Evolutionary conservation across 2,113 vertebrate species (phyloP).

Genomic region (Pelmatolapia mariae): DNA sequence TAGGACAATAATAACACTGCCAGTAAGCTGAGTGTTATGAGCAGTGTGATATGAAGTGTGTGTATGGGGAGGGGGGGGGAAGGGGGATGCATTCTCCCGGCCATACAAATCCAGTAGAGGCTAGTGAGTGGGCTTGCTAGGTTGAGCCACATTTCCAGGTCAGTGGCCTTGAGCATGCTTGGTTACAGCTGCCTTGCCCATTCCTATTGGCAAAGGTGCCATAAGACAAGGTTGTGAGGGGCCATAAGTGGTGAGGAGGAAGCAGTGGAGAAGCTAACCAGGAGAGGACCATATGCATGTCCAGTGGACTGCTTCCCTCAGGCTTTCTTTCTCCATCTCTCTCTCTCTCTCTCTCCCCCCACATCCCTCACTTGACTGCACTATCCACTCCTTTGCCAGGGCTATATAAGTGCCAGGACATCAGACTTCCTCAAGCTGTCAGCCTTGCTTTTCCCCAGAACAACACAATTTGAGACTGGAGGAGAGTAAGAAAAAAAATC

Average conservation of each 20-base stretch:
- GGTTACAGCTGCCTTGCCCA: slow-evolving; percentile 69
- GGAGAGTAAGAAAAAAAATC: background rate
- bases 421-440: slow-evolving; percentile 66
- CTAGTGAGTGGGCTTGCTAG: slow-evolving; percentile 63
- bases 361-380: slow-evolving; percentile 48
- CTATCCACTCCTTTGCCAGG: slow-evolving; percentile 39
- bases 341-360: background rate
- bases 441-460: slow-evolving; percentile 15
- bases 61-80: background rate
- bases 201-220: slow-evolving; percentile 68
- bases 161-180: slow-evolving; percentile 74
- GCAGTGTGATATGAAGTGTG: slow-evolving; percentile 3
- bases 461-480: slow-evolving; percentile 18
- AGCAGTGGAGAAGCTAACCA: slow-evolving; percentile 44
- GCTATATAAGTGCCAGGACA: slow-evolving; percentile 48
- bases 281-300: slow-evolving; percentile 66
- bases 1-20: slow-evolving; percentile 37
- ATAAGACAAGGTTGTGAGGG: slow-evolving; percentile 50
- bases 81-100: slow-evolving; percentile 36
- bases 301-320: slow-evolving; percentile 42
- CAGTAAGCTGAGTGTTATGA: slow-evolving; percentile 23
- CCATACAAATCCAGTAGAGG: slow-evolving; percentile 52
- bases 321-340: slow-evolving; percentile 16
- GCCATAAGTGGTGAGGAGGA: slow-evolving; percentile 52
- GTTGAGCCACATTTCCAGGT: slow-evolving; percentile 71